Evolutionary conservation across 2,113 vertebrate species (phyloP), one percentile per base, ranked within the genome.

Genomic region (Piaya cayana): DNA sequence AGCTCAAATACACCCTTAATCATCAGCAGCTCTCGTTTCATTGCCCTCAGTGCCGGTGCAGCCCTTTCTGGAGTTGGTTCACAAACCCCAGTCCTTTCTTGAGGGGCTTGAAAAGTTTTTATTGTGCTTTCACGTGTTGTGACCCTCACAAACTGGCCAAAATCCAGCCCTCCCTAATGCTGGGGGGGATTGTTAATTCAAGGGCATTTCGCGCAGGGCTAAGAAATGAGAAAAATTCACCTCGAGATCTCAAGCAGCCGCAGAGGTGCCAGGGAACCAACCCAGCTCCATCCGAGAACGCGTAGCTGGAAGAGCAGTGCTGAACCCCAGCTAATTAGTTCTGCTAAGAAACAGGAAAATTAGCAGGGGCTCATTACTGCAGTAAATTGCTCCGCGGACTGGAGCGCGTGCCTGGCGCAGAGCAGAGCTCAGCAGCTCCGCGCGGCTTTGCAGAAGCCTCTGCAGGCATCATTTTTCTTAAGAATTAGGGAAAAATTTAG

Each of bases 301-400:
- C 2, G 5, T 6, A 55, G 80, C 72, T 91, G 80, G 20, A 76
- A 63, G 3, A 11, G 26, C 8, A 16, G 18, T 2, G 42, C 58
- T 22, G 53, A 75, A 49, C 58, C 64, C 49, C 63, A 30, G 83
- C 82, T 96, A 92, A 95, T 96, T 88, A 95, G 89, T 9, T 69
- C 93, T 45, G 93, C 89, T 58, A 16, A 77, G 78, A 74, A 49
- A 45, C 34, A 59, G 58, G 72, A 26, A 81, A 92, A 88, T 62
- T 68, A 95, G 59, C 80, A 12, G 71, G 47, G 79, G 79, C 26
- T 95, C 70, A 60, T 94, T 82, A 88, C 34, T 2, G 79, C 58
- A 11, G 76, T 5, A 60, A 45, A 81, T 70, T 42, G 88, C 71
- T 70, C 50, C 4, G 82, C 6, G 85, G 88, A 4, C 26, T 1